A percentile compares a stretch with the other conserved stretches of the same genome.
These are phyloP conservation scores for Erithacus rubecula DNA, from an alignment of 2,797 vertebrate species.

Conservation along the genomic window DNA sequence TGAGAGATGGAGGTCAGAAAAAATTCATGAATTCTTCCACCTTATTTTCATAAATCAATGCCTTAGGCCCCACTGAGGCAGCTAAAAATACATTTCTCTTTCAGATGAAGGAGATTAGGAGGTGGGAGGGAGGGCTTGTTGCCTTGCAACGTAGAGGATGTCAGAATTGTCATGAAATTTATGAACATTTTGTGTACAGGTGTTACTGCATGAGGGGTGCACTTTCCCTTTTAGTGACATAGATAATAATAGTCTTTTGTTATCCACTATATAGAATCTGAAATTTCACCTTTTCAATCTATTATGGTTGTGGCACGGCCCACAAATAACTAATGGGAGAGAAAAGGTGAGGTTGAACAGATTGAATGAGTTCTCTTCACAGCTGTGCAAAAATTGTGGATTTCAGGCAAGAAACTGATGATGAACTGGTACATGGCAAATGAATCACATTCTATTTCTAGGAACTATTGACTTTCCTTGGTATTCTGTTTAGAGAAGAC, in stretches of 20 bases:
- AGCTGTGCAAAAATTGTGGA: neutral
- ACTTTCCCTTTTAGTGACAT: constrained; percentile 28
- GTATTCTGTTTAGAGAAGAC: neutral
- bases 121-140: constrained; percentile 61
- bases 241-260: constrained; percentile 42
- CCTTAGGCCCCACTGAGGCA: constrained; percentile 66
- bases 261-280: neutral
- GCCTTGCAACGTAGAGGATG: constrained; percentile 38
- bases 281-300: constrained; percentile 44
- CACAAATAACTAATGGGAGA: neutral
- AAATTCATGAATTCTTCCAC: constrained; percentile 75
- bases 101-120: constrained; percentile 76
- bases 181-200: neutral
- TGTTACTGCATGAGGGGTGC: neutral
- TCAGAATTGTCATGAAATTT: constrained; percentile 51
- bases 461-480: neutral
- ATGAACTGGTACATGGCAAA: neutral
- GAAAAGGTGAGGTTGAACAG: neutral
- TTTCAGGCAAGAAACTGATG: neutral
- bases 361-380: neutral
- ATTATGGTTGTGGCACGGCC: neutral
- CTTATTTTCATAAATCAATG: constrained; percentile 81
- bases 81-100: constrained; percentile 80
- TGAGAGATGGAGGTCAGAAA: constrained; percentile 75
- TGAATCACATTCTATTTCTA: neutral